These are phyloP conservation scores for Sebastes fasciatus DNA, from an alignment of 2,113 vertebrate genomes.

Conservation along the genomic window DNA sequence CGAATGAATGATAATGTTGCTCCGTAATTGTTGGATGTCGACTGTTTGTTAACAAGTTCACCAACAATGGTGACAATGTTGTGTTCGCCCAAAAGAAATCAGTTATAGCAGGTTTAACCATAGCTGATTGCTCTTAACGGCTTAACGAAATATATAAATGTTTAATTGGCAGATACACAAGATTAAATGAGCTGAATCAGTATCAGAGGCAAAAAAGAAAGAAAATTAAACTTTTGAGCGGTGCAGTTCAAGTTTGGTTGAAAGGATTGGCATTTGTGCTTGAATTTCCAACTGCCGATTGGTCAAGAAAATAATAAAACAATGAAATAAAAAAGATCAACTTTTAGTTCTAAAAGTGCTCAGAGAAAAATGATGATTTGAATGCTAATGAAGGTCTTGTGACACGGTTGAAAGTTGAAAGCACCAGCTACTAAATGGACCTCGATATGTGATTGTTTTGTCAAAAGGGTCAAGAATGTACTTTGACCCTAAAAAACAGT, in stretches of 20 bases:
- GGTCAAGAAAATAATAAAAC: neutral
- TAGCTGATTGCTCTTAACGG: neutral
- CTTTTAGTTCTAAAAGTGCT: no score
- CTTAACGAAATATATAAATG: no score
- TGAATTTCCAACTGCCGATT: neutral
- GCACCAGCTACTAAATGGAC: neutral
- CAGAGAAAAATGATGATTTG: neutral
- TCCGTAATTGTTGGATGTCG: neutral
- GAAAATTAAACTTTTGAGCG: neutral
- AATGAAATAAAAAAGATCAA: neutral
- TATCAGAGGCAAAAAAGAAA: no score
- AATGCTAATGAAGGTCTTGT: neutral
- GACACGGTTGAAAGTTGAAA: neutral
- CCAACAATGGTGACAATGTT: neutral
- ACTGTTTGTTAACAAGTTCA: neutral
- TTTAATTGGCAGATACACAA: no score
- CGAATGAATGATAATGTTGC: neutral
- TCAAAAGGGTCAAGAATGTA: neutral
- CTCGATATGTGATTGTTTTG: neutral
- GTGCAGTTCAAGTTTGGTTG: neutral
- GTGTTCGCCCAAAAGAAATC: neutral
- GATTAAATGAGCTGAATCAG: no score
- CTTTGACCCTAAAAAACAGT: neutral
- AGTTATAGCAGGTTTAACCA: neutral
- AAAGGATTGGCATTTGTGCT: neutral